Evolutionary conservation across 2,113 vertebrate genomes (phyloP), one percentile per base, ranked within the genome.

Genomic region (Ictalurus furcatus): DNA sequence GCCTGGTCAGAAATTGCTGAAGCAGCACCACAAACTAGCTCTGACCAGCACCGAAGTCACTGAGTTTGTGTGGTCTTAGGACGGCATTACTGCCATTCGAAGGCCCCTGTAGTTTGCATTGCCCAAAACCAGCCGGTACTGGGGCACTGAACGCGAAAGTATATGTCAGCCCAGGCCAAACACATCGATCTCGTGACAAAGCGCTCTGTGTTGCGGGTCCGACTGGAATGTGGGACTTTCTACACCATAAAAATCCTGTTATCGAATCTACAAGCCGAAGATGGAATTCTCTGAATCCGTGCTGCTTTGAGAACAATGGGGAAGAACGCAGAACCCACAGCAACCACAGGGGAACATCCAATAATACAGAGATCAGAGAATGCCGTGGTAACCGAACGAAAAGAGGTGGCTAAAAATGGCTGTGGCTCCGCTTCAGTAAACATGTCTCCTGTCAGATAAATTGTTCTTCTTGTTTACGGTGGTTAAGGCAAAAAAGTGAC

Each of bases 381-480:
- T 90, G 93, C 93, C 91, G 93, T 93, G 93, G 93, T 95, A 91
- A 92, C 93, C 92, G 92, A 93, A 93, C 91, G 93, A 93, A 94
- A 92, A 94, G 93, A 85, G 92, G 85, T 86, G 85, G 92, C 94
- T 95, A 95, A 95, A 96, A 93, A 90, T 73, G 94, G 94, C 93
- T 94, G 95, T 92, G 95, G 94, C 93, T 94, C 94, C 23, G 59
- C 23, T 91, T 93, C 93, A 94, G 94, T 95, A 95, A 95, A 95
- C 95, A 95, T 88, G 93, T 93, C 91, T 92, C 91, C 91, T 90
- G 91, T 93, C 94, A 94, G 94, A 93, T 94, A 95, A 95, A 95
- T 94, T 94, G 92, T 94, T 95, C 95, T 92, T 91, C 91, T 94
- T 95, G 94, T 95, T 95, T 95, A 95, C 92, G 90, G 95, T 94